Conservation (phyloP, 2,113 vertebrate species). For the Turdus rufiventris region DNA sequence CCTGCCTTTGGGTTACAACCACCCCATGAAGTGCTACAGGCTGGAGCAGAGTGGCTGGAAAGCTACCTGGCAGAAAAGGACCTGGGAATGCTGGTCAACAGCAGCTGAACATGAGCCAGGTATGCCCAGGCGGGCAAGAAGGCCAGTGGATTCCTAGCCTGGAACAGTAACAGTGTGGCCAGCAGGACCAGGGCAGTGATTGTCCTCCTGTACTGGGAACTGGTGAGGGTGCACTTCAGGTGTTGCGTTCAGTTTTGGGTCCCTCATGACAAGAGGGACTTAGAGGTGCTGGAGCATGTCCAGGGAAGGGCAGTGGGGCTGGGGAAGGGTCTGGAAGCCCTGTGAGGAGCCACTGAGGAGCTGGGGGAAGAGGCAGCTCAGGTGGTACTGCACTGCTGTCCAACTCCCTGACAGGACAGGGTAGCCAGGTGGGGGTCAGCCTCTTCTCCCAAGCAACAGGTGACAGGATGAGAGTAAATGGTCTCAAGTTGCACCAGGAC, state of each 20-base stretch:
- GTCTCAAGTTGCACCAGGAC: background rate
- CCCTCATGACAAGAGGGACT: background rate
- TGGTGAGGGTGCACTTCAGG: background rate
- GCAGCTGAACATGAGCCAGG: background rate
- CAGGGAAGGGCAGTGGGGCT: too few relatives aligned
- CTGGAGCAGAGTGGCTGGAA: background rate
- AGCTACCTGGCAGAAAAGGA: background rate
- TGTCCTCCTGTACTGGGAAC: accelerated
- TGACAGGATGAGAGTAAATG: background rate
- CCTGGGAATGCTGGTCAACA: background rate
- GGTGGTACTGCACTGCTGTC: background rate
- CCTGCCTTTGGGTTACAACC: background rate
- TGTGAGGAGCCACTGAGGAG: background rate
- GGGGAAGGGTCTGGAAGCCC: background rate
- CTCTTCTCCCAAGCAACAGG: background rate
- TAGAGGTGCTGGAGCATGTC: accelerated
- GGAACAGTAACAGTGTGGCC: background rate
- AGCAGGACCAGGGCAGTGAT: background rate
- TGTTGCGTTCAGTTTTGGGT: accelerated
- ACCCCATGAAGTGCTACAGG: background rate
- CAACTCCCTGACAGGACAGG: background rate
- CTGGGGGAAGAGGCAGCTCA: background rate
- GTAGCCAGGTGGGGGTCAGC: background rate
- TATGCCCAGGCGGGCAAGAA: background rate
- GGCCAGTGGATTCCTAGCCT: background rate